A percentile compares a stretch with the other conserved stretches of the same genome.
Evolutionary conservation across 2,113 vertebrate genomes (phyloP).

Genomic region (Nesoenas mayeri): DNA sequence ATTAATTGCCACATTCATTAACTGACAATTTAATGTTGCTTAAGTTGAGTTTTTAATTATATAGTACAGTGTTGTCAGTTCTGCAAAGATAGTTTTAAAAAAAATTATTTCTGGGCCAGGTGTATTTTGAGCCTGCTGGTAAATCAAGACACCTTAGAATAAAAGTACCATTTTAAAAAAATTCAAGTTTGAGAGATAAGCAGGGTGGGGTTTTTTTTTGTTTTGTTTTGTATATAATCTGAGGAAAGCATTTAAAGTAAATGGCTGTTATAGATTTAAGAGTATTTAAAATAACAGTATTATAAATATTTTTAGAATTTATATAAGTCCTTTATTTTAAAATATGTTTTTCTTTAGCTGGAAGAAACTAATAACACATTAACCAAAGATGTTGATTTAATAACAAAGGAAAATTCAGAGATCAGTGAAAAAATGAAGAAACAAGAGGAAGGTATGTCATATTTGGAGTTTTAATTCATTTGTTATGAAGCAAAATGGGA

Average conservation of each 20-base stretch:
- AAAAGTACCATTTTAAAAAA: not conserved
- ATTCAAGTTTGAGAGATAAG: not conserved
- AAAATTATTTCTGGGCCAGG: not conserved
- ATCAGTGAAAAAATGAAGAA: slow-evolving; percentile 82
- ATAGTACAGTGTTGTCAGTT: not conserved
- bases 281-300: not conserved
- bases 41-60: not conserved
- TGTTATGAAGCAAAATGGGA: not conserved
- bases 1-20: not conserved
- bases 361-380: slow-evolving; percentile 92
- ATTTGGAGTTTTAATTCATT: not conserved
- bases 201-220: not conserved
- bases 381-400: slow-evolving; percentile 91
- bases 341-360: slow-evolving; percentile 79
- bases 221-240: not conserved
- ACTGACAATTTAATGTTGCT: not conserved
- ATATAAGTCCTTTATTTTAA: not conserved
- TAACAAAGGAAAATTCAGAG: slow-evolving; percentile 92
- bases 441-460: slow-evolving; percentile 83
- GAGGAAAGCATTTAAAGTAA: not conserved
- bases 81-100: not conserved
- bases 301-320: not conserved
- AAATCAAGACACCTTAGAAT: not conserved
- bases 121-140: not conserved
- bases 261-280: not conserved